phyloP scores from a whole-genome alignment of 1,140 invertebrate species.

The Muscidifurax raptorellus region DNA sequence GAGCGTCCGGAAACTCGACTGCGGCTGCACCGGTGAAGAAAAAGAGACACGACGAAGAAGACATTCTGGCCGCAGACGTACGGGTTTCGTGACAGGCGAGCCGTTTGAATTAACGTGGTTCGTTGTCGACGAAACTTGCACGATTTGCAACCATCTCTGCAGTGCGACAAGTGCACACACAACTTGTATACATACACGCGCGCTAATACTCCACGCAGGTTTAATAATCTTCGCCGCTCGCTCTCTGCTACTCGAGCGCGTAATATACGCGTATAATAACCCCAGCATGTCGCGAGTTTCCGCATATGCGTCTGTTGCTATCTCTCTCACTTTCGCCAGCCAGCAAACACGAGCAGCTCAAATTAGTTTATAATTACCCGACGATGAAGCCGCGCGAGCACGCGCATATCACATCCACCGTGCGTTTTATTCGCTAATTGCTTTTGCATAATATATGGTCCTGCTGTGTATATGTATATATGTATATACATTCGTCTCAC shows the following conservation, averaged over 20 bases:
- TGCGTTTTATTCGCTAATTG: neutral
- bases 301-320: neutral
- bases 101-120: slow-evolving; percentile 82
- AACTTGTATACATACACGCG: neutral
- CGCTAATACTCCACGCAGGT: neutral
- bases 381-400: neutral
- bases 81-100: slow-evolving; percentile 88
- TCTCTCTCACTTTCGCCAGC: neutral
- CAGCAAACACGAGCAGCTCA: slow-evolving; percentile 24
- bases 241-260: neutral
- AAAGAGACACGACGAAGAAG: slow-evolving; percentile 43
- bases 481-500: too few relatives aligned
- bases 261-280: slow-evolving; percentile 22
- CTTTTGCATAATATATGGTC: slow-evolving; percentile 20
- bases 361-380: slow-evolving; percentile 42
- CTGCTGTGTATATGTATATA: too few relatives aligned
- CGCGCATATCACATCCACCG: too few relatives aligned
- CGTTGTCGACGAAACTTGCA: slow-evolving; percentile 95
- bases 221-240: neutral
- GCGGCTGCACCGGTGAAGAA: slow-evolving; percentile 40
- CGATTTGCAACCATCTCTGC: slow-evolving; percentile 78
- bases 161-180: slow-evolving; percentile 23
- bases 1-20: neutral
- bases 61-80: slow-evolving; percentile 72
- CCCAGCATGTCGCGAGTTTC: neutral